Conservation (phyloP, 1,140 invertebrate genomes). For the Aphelinus atriplicis region DNA sequence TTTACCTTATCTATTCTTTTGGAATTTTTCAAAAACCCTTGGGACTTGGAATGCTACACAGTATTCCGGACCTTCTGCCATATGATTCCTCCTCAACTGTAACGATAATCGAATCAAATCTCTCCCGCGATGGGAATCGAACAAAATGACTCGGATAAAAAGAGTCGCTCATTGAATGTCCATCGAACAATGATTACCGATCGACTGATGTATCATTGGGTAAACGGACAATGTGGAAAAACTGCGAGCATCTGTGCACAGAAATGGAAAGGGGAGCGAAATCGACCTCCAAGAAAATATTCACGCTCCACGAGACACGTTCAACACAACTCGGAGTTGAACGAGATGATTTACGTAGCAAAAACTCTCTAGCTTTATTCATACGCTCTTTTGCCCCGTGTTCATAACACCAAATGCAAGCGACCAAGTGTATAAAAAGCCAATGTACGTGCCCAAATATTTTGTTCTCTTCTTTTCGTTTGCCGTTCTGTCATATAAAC, state of each 20-base stretch:
- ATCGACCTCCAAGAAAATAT: conserved; percentile 18
- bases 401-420: conserved; percentile 24
- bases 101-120: too few relatives aligned
- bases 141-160: too few relatives aligned
- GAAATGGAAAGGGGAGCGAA: background rate
- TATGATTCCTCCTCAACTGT: too few relatives aligned
- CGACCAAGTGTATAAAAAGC: conserved; percentile 27
- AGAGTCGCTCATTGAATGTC: too few relatives aligned
- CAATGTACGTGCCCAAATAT: conserved; percentile 22
- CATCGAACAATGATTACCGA: too few relatives aligned
- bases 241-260: too few relatives aligned
- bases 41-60: too few relatives aligned
- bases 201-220: too few relatives aligned
- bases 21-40: too few relatives aligned
- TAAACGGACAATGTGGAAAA: background rate
- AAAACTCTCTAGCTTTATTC: conserved; percentile 50
- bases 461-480: background rate
- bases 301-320: conserved; percentile 12
- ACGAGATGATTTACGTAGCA: conserved; percentile 29
- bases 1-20: too few relatives aligned
- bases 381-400: conserved; percentile 42
- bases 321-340: conserved; percentile 15
- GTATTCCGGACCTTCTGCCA: too few relatives aligned
- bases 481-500: background rate
- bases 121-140: too few relatives aligned